Percentiles rank a stretch among this genome's conserved stretches.
These are phyloP conservation scores for Myotis findleyi DNA, from an alignment of 2,797 vertebrate genomes.

Conservation along the genomic window DNA sequence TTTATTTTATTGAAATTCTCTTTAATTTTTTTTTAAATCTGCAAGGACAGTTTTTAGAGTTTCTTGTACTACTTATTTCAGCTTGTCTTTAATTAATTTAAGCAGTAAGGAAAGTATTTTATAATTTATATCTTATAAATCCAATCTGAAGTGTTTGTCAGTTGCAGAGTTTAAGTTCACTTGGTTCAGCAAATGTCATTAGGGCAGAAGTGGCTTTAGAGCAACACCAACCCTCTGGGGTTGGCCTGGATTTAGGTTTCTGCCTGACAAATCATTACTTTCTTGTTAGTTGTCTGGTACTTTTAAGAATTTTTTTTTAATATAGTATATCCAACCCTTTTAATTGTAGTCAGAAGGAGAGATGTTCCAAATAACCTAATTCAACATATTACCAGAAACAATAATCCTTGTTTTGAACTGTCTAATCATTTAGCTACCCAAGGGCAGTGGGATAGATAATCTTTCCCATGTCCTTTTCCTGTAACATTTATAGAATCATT, in stretches of 20 bases:
- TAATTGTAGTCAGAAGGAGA: background rate
- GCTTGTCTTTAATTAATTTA: conserved; percentile 21
- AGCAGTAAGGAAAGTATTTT: background rate
- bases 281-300: background rate
- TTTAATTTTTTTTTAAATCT: conserved; percentile 5
- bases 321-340: background rate
- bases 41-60: background rate
- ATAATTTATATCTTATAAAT: background rate
- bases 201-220: background rate
- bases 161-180: background rate
- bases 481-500: background rate
- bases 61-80: background rate
- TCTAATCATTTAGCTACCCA: background rate
- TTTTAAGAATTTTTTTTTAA: background rate
- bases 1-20: background rate
- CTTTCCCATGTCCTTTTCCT: background rate
- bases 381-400: background rate
- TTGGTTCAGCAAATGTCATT: background rate
- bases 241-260: background rate
- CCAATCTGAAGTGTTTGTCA: background rate
- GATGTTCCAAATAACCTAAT: background rate
- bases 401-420: background rate
- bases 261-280: background rate
- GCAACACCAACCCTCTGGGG: background rate
- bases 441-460: background rate